These are phyloP conservation scores for Plemyria rubiginata DNA, from an alignment of 2,888 invertebrate genomes.

Conservation along the genomic window DNA sequence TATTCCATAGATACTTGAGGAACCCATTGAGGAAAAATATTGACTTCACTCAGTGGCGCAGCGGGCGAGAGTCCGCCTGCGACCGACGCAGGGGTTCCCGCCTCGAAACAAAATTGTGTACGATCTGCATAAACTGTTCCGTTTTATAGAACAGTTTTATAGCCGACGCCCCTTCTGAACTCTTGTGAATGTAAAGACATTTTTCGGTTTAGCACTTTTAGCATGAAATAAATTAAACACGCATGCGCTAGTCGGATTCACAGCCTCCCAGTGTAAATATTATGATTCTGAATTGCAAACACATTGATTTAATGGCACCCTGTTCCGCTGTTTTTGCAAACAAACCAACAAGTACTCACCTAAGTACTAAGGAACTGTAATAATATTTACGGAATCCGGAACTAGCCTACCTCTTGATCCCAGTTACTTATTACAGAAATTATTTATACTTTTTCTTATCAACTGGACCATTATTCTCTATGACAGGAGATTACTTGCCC, in stretches of 20 bases:
- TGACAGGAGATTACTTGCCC: too few relatives aligned
- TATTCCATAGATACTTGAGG: too few relatives aligned
- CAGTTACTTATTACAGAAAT: neutral
- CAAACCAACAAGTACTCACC: conserved; percentile 15
- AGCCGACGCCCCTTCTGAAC: neutral
- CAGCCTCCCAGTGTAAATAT: conserved; percentile 28
- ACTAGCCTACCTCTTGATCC: neutral
- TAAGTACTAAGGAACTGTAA: neutral
- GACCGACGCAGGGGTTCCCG: too few relatives aligned
- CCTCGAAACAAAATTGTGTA: too few relatives aligned
- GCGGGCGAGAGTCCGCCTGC: too few relatives aligned
- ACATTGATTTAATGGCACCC: conserved; percentile 27
- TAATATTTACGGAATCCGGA: neutral
- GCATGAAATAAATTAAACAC: conserved; percentile 1
- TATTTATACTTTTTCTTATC: too few relatives aligned
- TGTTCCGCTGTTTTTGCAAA: conserved; percentile 23
- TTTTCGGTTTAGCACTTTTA: neutral
- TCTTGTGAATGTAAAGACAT: neutral
- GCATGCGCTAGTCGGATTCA: conserved; percentile 9
- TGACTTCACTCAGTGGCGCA: too few relatives aligned
- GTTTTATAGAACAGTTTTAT: neutral
- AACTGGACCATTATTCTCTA: too few relatives aligned
- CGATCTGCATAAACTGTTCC: too few relatives aligned
- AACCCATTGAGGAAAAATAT: too few relatives aligned
- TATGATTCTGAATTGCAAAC: conserved; percentile 28